Percentiles rank a stretch among this genome's conserved stretches.
Conservation (phyloP, 2,888 invertebrate genomes). For the Electrophaes corylata region DNA sequence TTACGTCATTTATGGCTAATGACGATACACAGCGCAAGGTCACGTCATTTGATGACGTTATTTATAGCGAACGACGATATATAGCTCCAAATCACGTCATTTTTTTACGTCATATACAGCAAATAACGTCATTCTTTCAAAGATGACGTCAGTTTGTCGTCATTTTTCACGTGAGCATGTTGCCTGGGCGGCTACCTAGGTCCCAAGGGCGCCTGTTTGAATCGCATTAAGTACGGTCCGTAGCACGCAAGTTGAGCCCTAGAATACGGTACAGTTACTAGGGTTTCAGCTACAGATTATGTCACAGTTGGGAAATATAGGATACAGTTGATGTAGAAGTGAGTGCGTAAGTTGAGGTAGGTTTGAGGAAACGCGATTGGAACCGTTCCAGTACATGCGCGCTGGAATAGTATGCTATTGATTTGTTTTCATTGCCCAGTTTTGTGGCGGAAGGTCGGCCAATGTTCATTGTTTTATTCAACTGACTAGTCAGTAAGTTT, state of each 20-base stretch:
- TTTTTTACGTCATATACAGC: too few species aligned
- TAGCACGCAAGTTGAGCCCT: constrained; percentile 33
- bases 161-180: too few species aligned
- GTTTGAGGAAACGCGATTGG: constrained; percentile 31
- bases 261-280: constrained; percentile 4
- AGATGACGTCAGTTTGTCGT: too few species aligned
- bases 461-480: not conserved
- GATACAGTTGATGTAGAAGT: constrained; percentile 14
- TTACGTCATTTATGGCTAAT: too few species aligned
- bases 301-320: not conserved
- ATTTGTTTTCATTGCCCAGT: constrained; percentile 29
- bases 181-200: constrained; percentile 59
- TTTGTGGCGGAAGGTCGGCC: not conserved
- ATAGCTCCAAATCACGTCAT: too few species aligned
- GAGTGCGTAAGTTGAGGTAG: constrained; percentile 30
- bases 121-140: too few species aligned
- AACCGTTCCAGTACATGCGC: constrained; percentile 39
- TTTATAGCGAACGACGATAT: too few species aligned
- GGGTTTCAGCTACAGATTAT: constrained; percentile 8
- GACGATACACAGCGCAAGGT: too few species aligned
- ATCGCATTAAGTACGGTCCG: constrained; percentile 43
- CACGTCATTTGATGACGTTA: too few species aligned
- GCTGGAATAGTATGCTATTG: constrained; percentile 34
- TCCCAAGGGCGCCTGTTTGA: constrained; percentile 52
- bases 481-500: not conserved